These are phyloP conservation scores for Progne subis DNA, from an alignment of 2,113 vertebrate species.

Conservation along the genomic window DNA sequence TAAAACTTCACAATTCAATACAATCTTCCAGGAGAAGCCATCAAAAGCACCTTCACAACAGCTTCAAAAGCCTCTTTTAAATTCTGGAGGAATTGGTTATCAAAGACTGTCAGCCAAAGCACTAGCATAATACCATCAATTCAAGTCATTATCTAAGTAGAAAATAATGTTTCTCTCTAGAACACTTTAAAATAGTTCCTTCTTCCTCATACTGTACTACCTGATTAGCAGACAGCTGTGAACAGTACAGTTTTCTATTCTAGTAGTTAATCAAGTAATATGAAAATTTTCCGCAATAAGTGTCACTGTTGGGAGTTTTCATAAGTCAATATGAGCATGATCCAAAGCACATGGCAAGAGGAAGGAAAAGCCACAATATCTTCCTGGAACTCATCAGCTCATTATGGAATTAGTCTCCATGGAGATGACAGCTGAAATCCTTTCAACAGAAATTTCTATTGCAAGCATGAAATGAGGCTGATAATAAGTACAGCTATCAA, in stretches of 20 bases:
- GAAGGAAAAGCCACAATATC: neutral
- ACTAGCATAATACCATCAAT: neutral
- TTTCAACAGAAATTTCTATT: neutral
- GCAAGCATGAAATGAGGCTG: neutral
- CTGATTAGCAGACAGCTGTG: neutral
- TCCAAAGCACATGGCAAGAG: slow-evolving; percentile 23
- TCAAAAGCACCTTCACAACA: neutral
- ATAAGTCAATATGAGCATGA: neutral
- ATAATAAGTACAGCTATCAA: slow-evolving; percentile 12
- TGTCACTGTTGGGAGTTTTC: neutral
- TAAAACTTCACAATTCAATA: neutral
- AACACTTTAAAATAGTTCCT: neutral
- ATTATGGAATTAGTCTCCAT: slow-evolving; percentile 19
- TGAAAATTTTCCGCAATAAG: neutral
- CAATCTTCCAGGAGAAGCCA: neutral
- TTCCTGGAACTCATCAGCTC: slow-evolving; percentile 16
- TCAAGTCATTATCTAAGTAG: neutral
- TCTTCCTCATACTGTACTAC: neutral
- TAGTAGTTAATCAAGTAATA: neutral
- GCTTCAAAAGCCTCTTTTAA: neutral
- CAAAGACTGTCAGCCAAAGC: neutral
- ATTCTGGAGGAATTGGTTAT: neutral
- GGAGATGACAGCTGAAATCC: slow-evolving; percentile 29
- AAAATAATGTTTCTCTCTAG: neutral
- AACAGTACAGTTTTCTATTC: neutral